A percentile compares a stretch with the other conserved stretches of the same genome.
These are phyloP conservation scores for Sebastes iracundus DNA, from an alignment of 2,797 vertebrate genomes.

Conservation along the genomic window DNA sequence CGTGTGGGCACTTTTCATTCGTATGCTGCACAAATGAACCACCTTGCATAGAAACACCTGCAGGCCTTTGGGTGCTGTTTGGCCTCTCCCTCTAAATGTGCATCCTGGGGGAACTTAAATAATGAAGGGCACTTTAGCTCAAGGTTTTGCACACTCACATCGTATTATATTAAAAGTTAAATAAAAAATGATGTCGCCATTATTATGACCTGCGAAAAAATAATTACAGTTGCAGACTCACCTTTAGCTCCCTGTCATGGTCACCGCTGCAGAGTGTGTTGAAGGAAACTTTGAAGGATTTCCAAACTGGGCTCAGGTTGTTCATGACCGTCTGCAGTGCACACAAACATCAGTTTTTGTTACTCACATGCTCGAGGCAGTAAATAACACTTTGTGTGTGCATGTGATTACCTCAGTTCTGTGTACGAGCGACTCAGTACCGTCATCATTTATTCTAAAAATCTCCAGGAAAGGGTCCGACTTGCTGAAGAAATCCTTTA, in stretches of 20 bases:
- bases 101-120: neutral
- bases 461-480: conserved; percentile 99
- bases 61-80: neutral
- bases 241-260: conserved; percentile 95
- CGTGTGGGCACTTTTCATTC: neutral
- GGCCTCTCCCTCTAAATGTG: conserved; percentile 8
- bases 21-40: conserved; percentile 4
- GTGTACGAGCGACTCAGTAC: conserved; percentile 96
- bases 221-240: conserved; percentile 68
- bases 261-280: conserved; percentile 98
- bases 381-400: neutral
- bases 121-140: neutral
- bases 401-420: conserved; percentile 92
- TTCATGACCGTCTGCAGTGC: conserved; percentile 94
- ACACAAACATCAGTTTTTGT: neutral
- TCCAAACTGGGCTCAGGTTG: conserved; percentile 98
- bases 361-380: neutral
- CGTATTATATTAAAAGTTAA: neutral
- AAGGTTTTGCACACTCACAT: neutral
- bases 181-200: neutral
- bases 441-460: conserved; percentile 96
- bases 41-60: neutral
- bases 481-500: conserved; percentile 99
- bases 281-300: conserved; percentile 97
- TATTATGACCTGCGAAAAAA: neutral